Evolutionary conservation across 1,140 invertebrate species (phyloP).

Genomic region (Plutomurus gul): DNA sequence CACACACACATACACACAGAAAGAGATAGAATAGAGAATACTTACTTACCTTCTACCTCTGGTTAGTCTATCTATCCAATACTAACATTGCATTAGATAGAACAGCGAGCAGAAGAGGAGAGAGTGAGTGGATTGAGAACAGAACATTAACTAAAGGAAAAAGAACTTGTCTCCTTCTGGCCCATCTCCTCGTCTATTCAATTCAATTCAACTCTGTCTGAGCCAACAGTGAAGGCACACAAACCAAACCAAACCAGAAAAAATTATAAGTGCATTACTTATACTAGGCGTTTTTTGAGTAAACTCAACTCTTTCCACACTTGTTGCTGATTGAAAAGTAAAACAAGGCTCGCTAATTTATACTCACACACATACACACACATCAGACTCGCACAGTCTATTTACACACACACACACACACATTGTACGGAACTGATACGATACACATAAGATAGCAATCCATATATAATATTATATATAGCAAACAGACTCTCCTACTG

Average conservation of each 20-base stretch:
- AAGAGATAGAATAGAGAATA: neutral
- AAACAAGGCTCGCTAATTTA: conserved; percentile 46
- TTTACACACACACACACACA: neutral
- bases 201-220: neutral
- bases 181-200: no score
- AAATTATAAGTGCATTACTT: conserved; percentile 31
- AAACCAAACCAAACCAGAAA: neutral
- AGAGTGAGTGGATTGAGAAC: no score
- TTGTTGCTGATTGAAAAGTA: conserved; percentile 53
- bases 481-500: neutral
- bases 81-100: no score
- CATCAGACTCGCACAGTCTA: neutral
- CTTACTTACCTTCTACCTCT: no score
- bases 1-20: neutral
- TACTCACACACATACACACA: conserved; percentile 12
- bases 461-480: neutral
- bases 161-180: no score
- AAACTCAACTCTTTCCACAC: conserved; percentile 32
- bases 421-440: neutral
- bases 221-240: neutral
- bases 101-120: no score
- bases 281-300: neutral
- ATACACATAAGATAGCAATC: neutral
- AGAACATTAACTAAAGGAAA: no score
- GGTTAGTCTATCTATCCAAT: no score